phyloP scores from a whole-genome alignment of 2,797 vertebrate genomes.

The Danio aesculapii region DNA sequence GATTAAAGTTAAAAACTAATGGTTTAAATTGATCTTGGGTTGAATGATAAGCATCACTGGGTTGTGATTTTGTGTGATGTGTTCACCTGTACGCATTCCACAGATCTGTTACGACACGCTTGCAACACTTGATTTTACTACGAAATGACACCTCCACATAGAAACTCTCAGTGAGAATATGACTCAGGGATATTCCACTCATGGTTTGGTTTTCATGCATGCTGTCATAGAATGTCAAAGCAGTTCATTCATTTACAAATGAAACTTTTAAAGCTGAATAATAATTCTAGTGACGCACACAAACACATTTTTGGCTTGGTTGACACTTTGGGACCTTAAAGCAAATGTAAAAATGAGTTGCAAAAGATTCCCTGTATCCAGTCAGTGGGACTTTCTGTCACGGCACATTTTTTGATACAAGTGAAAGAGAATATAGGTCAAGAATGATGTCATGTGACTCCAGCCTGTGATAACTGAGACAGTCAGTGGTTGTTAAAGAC shows the following conservation, averaged over 20 bases:
- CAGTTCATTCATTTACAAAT: neutral
- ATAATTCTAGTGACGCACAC: neutral
- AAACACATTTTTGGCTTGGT: neutral
- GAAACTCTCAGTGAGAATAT: neutral
- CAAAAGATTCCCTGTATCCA: neutral
- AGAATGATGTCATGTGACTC: neutral
- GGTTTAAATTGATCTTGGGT: neutral
- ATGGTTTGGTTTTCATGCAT: neutral
- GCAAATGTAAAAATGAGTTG: neutral
- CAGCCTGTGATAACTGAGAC: neutral
- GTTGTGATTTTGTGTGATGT: neutral
- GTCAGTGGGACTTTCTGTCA: neutral
- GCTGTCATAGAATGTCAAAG: neutral
- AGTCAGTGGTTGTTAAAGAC: neutral
- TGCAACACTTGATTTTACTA: neutral
- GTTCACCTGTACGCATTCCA: constrained; percentile 15
- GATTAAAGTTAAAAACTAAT: too few relatives aligned
- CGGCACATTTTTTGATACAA: neutral
- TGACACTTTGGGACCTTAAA: neutral
- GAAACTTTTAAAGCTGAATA: neutral
- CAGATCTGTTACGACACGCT: constrained; percentile 38
- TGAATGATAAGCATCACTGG: constrained; percentile 2
- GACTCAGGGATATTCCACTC: neutral
- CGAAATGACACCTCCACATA: constrained; percentile 6
- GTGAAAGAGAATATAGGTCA: neutral